These are phyloP conservation scores for Cremastinae sp. DNA, from an alignment of 2,888 invertebrate genomes.

Conservation along the genomic window DNA sequence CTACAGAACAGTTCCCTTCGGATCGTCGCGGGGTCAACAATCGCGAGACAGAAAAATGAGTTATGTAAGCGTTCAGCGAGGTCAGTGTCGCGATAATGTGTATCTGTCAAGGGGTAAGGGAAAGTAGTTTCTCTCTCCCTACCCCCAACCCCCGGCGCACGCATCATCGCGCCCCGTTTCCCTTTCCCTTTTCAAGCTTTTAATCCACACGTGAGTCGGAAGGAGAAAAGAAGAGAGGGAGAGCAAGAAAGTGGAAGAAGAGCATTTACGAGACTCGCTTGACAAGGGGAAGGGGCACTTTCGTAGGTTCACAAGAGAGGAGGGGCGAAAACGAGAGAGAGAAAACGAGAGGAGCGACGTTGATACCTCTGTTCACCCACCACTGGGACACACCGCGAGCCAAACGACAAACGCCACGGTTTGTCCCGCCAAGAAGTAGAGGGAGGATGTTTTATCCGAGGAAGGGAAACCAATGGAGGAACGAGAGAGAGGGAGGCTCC, in stretches of 20 bases:
- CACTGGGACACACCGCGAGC: constrained; percentile 38
- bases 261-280: constrained; percentile 26
- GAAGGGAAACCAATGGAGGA: constrained; percentile 46
- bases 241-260: constrained; percentile 26
- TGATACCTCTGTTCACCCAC: constrained; percentile 54
- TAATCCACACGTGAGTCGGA: constrained; percentile 63
- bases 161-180: constrained; percentile 81
- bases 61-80: constrained; percentile 24
- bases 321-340: constrained; percentile 18
- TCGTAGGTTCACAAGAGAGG: constrained; percentile 43
- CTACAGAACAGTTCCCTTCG: no score
- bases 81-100: constrained; percentile 39
- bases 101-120: constrained; percentile 41
- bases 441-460: constrained; percentile 43
- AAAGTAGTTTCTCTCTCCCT: constrained; percentile 43
- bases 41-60: background rate
- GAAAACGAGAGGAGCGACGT: constrained; percentile 18
- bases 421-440: constrained; percentile 55
- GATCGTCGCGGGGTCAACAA: constrained; percentile 5
- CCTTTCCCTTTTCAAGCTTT: constrained; percentile 75
- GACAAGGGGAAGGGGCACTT: constrained; percentile 45
- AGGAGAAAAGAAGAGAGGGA: constrained; percentile 24
- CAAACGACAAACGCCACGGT: constrained; percentile 37
- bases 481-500: constrained; percentile 54
- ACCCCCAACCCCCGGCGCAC: constrained; percentile 54